Evolutionary conservation across 1,140 invertebrate genomes (phyloP).

Genomic region (Saccostrea cuccullata): DNA sequence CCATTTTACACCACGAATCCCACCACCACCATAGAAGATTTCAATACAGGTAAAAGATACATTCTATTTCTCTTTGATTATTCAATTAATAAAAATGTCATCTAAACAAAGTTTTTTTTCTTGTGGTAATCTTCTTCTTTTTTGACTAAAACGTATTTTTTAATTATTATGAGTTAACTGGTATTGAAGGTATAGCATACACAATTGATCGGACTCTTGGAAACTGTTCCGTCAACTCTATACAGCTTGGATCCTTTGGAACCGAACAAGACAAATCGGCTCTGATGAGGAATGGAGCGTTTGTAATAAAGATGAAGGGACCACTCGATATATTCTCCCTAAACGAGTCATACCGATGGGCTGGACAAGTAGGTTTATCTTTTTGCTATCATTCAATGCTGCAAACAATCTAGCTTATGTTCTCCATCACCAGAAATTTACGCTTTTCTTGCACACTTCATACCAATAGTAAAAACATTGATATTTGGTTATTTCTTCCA

Average conservation of each 20-base stretch:
- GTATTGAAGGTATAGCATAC: conserved; percentile 57
- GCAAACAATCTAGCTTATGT: too few relatives aligned
- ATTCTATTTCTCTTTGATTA: background rate
- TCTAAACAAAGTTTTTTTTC: too few relatives aligned
- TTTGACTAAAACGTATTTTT: too few relatives aligned
- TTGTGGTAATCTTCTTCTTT: too few relatives aligned
- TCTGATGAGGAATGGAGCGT: conserved; percentile 35
- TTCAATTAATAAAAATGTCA: too few relatives aligned
- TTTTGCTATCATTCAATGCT: too few relatives aligned
- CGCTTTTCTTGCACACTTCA: too few relatives aligned
- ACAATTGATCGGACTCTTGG: conserved; percentile 51
- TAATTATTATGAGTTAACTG: background rate
- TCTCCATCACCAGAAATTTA: too few relatives aligned
- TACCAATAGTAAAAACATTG: too few relatives aligned
- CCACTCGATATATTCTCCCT: conserved; percentile 58
- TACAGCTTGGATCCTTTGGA: conserved; percentile 31
- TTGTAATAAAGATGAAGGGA: conserved; percentile 56
- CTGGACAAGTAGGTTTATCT: conserved; percentile 56
- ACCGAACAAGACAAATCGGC: conserved; percentile 19
- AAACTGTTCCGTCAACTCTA: conserved; percentile 58
- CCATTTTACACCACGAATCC: conserved; percentile 57
- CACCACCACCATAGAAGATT: conserved; percentile 61
- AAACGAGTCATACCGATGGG: conserved; percentile 56
- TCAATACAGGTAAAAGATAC: conserved; percentile 56
- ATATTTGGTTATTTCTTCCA: too few relatives aligned